A percentile compares a stretch with the other conserved stretches of the same genome.
Conservation (phyloP, 2,888 invertebrate species). For the Pedicia rivosa region DNA sequence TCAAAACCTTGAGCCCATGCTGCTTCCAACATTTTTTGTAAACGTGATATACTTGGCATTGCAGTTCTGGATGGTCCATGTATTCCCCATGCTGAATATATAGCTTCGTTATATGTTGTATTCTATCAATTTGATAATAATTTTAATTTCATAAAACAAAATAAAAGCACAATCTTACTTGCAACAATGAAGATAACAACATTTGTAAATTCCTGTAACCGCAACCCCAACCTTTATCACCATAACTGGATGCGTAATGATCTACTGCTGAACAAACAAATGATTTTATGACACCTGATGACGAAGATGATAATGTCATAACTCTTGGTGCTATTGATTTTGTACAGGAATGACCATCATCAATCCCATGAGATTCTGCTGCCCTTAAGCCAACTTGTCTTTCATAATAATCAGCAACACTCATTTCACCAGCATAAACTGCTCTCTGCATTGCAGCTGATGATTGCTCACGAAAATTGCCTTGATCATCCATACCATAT, state of each 20-base stretch:
- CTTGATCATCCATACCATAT: conserved; percentile 81
- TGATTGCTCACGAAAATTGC: conserved; percentile 58
- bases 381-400: conserved; percentile 57
- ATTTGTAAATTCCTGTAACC: conserved; percentile 86
- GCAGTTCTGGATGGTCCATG: conserved; percentile 41
- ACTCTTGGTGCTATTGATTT: conserved; percentile 33
- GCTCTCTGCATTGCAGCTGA: conserved; percentile 64
- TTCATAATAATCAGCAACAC: conserved; percentile 73
- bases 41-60: conserved; percentile 70
- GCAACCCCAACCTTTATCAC: conserved; percentile 85
- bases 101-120: conserved; percentile 38
- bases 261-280: conserved; percentile 67
- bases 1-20: conserved; percentile 74
- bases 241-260: conserved; percentile 76
- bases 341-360: conserved; percentile 68
- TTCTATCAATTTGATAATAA: conserved; percentile 29
- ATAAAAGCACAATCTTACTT: conserved; percentile 14
- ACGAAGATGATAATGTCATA: conserved; percentile 15
- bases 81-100: conserved; percentile 32
- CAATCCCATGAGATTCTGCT: conserved; percentile 62
- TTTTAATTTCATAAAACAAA: conserved; percentile 2
- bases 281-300: conserved; percentile 37
- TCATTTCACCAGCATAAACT: conserved; percentile 72
- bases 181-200: conserved; percentile 67
- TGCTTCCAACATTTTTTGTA: conserved; percentile 70